Percentiles rank a stretch among this genome's conserved stretches.
Conservation (phyloP, 2,797 vertebrate genomes). For the Netta rufina region DNA sequence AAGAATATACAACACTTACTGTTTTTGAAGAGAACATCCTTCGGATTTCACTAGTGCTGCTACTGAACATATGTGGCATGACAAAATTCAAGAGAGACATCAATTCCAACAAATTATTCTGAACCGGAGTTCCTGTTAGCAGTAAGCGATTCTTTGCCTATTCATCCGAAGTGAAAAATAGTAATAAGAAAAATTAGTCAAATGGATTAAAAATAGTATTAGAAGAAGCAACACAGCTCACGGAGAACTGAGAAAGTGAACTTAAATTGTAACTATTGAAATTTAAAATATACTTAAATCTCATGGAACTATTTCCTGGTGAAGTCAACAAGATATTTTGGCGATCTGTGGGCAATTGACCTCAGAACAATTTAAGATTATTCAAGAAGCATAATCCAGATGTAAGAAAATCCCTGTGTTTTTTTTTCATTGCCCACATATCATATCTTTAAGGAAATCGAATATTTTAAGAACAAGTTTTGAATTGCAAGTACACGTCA, state of each 20-base stretch:
- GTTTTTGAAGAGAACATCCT: conserved; percentile 93
- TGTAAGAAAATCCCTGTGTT: neutral
- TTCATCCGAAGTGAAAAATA: neutral
- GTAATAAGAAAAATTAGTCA: neutral
- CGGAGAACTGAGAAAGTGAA: neutral
- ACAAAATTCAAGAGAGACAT: conserved; percentile 98
- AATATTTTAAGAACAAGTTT: neutral
- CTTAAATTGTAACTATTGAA: neutral
- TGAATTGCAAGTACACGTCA: neutral
- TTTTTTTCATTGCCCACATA: neutral
- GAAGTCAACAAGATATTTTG: neutral
- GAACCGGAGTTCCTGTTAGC: conserved; percentile 94
- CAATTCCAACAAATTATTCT: conserved; percentile 95
- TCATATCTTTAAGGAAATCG: neutral
- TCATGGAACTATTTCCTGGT: neutral
- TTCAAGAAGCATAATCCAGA: neutral
- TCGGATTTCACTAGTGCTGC: conserved; percentile 89
- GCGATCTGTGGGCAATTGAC: neutral
- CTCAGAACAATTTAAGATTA: neutral
- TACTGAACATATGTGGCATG: conserved; percentile 98
- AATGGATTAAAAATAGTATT: neutral
- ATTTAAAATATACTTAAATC: neutral
- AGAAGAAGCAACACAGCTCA: neutral
- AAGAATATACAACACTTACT: conserved; percentile 56
- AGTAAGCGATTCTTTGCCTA: conserved; percentile 92